Conservation (phyloP, 2,113 vertebrate genomes). For the Helogale parvula region DNA sequence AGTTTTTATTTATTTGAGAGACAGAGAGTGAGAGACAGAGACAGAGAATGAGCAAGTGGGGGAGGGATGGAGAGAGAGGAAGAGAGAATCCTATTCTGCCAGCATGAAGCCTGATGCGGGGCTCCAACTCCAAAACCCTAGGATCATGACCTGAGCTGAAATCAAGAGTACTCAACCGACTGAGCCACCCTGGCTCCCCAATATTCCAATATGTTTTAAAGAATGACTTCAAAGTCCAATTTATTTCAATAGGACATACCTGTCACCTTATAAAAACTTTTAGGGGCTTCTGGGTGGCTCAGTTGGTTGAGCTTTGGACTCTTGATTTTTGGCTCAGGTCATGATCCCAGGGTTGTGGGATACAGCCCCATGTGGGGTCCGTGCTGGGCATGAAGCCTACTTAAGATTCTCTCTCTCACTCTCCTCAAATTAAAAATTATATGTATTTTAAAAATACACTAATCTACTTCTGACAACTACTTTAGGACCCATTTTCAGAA, state of each 20-base stretch:
- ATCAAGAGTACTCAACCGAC: not conserved
- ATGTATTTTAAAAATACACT: not conserved
- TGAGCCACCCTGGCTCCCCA: not conserved
- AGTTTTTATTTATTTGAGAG: not conserved
- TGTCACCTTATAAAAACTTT: not conserved
- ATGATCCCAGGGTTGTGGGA: no score
- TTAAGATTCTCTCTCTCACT: no score
- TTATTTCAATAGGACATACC: not conserved
- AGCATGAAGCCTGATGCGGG: not conserved
- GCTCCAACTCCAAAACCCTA: not conserved
- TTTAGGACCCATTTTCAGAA: not conserved
- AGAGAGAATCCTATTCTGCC: not conserved
- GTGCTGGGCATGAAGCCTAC: no score
- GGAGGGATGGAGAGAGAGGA: not conserved
- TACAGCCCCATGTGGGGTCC: no score
- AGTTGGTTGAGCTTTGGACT: no score
- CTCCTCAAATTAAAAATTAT: no score
- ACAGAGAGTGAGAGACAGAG: not conserved
- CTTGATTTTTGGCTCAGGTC: no score
- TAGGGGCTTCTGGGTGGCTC: no score
- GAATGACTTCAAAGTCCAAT: not conserved
- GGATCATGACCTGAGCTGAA: not conserved
- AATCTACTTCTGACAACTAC: not conserved
- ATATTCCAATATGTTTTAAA: not conserved
- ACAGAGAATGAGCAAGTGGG: not conserved